Evolutionary conservation across 2,797 vertebrate species (phyloP).

Genomic region (Lepilemur septentrionalis): DNA sequence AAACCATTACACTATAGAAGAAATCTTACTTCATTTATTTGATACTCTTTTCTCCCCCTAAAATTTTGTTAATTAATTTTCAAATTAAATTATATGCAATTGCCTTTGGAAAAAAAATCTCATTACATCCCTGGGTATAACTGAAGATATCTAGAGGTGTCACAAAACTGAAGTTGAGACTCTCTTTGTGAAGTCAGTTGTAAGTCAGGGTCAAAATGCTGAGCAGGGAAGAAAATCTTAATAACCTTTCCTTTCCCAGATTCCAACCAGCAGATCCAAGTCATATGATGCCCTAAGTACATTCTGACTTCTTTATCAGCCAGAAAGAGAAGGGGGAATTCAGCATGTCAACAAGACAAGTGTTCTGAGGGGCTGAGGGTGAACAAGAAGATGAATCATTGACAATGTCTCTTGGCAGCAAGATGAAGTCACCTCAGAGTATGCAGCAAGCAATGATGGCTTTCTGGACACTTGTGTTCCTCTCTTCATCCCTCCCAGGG

Average conservation of each 20-base stretch:
- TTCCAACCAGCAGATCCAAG: conserved; percentile 50
- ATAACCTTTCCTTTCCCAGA: conserved; percentile 37
- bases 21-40: not conserved
- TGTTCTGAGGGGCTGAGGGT: not conserved
- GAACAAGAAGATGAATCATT: not conserved
- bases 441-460: not conserved
- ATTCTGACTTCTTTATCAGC: conserved; percentile 42
- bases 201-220: conserved; percentile 59
- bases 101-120: not conserved
- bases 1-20: not conserved
- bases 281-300: not conserved
- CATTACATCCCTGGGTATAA: not conserved
- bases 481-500: not conserved
- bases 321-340: conserved; percentile 56
- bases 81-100: not conserved
- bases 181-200: conserved; percentile 46
- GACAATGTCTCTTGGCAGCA: not conserved
- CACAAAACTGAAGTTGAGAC: conserved; percentile 20
- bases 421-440: not conserved
- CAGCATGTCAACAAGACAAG: conserved; percentile 48
- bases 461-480: not conserved
- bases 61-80: conserved; percentile 15
- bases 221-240: conserved; percentile 30
- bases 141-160: not conserved
- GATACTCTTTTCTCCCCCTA: not conserved